Conservation (phyloP, 2,113 vertebrate genomes). For the Nothocercus julius region DNA sequence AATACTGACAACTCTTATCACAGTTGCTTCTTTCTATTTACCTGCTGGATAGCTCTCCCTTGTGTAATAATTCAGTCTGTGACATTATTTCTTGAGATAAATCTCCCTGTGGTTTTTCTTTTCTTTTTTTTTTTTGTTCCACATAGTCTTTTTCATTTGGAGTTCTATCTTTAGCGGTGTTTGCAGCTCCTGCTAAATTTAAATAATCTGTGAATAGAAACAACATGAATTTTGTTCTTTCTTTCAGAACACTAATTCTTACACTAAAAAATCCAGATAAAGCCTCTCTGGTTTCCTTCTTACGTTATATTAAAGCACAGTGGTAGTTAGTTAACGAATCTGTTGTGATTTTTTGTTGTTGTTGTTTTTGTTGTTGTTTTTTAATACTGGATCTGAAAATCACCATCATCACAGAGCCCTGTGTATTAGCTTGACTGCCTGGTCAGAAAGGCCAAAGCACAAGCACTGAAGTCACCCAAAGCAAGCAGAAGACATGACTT, state of each 20-base stretch:
- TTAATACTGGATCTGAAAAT: not conserved
- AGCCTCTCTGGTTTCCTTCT: not conserved
- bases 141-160: not conserved
- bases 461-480: not conserved
- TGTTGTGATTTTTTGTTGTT: not conserved
- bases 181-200: not conserved
- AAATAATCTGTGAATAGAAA: not conserved
- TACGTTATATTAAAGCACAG: not conserved
- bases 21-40: not conserved
- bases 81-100: not conserved
- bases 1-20: not conserved
- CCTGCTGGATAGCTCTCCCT: not conserved
- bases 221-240: not conserved
- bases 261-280: not conserved
- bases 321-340: slow-evolving; percentile 17
- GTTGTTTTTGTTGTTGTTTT: not conserved
- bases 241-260: slow-evolving; percentile 7
- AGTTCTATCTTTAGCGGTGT: not conserved
- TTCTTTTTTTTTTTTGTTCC: not conserved
- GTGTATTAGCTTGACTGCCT: not conserved
- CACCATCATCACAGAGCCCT: not conserved
- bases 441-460: not conserved
- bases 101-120: not conserved
- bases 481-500: not conserved
- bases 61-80: not conserved